phyloP scores from a whole-genome alignment of 2,888 invertebrate genomes.

The Thysanoteuthis rhombus region DNA sequence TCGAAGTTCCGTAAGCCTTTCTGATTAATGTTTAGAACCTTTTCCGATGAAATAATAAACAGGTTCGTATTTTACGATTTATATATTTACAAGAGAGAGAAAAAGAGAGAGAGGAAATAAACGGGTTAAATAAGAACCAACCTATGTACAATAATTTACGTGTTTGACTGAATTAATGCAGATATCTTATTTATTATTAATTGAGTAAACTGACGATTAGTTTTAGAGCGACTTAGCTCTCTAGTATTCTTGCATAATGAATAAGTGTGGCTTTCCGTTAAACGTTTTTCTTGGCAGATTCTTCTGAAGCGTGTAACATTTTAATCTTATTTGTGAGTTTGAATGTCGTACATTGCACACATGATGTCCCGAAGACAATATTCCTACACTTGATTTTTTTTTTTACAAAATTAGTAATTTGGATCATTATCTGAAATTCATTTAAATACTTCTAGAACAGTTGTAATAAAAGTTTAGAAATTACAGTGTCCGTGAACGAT shows the following conservation, averaged over 20 bases:
- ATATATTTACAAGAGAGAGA: not conserved
- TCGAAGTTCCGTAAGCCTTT: not conserved
- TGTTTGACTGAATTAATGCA: not conserved
- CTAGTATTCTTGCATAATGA: not conserved
- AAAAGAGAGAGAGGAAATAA: not conserved
- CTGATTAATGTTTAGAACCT: not conserved
- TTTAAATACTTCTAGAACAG: not conserved
- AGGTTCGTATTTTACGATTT: not conserved
- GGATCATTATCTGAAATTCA: not conserved
- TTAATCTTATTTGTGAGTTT: not conserved
- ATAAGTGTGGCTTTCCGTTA: not conserved
- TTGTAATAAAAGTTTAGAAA: too few relatives aligned
- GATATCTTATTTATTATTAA: not conserved
- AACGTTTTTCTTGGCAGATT: too few relatives aligned
- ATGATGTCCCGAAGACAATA: not conserved
- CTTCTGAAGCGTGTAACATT: too few relatives aligned
- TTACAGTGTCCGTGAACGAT: too few relatives aligned
- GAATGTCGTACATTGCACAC: not conserved
- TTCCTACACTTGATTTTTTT: not conserved
- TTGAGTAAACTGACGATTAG: not conserved
- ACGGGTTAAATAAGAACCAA: too few relatives aligned
- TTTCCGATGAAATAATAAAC: not conserved
- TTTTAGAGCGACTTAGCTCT: not conserved
- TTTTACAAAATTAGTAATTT: not conserved
- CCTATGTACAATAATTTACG: not conserved